Evolutionary conservation across 2,797 vertebrate species (phyloP).

Genomic region (Clarias laeviceps): DNA sequence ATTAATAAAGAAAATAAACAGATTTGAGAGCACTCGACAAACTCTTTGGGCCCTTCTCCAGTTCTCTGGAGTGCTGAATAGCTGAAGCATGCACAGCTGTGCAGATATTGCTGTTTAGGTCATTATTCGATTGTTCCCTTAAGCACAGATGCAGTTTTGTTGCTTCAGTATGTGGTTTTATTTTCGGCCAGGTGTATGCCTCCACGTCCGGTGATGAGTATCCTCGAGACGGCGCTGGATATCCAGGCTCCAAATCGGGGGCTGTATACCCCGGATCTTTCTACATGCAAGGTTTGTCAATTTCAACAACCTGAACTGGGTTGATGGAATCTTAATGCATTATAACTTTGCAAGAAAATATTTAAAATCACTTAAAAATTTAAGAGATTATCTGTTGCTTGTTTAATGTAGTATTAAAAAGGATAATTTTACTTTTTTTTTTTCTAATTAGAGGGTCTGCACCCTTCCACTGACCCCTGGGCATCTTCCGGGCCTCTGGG

Average conservation of each 20-base stretch:
- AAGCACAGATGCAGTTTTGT: constrained; percentile 28
- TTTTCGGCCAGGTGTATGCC: constrained; percentile 85
- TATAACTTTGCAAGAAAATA: background rate
- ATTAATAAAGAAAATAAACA: constrained; percentile 42
- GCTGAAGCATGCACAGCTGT: constrained; percentile 43
- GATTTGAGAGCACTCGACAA: constrained; percentile 10
- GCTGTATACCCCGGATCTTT: constrained; percentile 90
- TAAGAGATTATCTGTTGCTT: background rate
- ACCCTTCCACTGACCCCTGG: constrained; percentile 87
- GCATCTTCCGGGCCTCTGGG: constrained; percentile 77
- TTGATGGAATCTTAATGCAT: background rate
- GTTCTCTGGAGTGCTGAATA: constrained; percentile 33
- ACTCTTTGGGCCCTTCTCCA: constrained; percentile 22
- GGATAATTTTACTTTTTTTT: background rate
- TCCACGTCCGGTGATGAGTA: constrained; percentile 95
- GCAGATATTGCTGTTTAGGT: constrained; percentile 28
- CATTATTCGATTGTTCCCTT: constrained; percentile 21
- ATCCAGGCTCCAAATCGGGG: constrained; percentile 84
- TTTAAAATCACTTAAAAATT: background rate
- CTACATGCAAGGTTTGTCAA: constrained; percentile 86
- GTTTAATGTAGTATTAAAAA: background rate
- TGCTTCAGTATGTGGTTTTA: constrained; percentile 47
- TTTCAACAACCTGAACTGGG: background rate
- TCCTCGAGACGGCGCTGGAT: constrained; percentile 84
- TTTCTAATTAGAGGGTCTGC: constrained; percentile 79